Base-by-base conservation (phyloP, 2,113 vertebrate genomes). In the Calyptommatus sinebrachiatus region DNA sequence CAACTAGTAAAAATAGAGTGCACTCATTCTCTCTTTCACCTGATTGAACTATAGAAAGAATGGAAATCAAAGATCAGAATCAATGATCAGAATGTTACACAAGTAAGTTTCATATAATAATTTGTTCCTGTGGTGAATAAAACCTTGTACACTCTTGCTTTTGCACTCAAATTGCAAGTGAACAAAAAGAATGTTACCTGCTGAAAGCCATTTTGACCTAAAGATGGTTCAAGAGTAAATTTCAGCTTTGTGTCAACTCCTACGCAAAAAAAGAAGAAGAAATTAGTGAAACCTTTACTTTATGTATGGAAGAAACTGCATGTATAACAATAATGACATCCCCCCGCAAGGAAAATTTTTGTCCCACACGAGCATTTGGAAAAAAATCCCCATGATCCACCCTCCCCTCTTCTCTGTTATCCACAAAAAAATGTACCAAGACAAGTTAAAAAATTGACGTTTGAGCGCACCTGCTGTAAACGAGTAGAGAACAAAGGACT, bases 121-220 rank as follows among this genome's bases (percentile, higher is more conserved):
- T 61, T 77, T 67, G 29, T 14, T 90, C 66, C 24, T 63, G 46
- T 26, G 75, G 81, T 72, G 66, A 85, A 83, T 50, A 73, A 10
- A 50, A 24, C 75, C 73, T 83, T 69, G 75, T 63, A 10, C 79
- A 74, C 70, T 60, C 24, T 31, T 66, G 24, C 67, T 45, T 45
- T 60, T n/a, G 74, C 1, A 5, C 12, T 22, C 10, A 83, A 9
- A 78, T 22, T 69, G 70, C 83, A 87, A 69, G 53, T 41, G 31
- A 79, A 62, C 74, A 80, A 83, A 87, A 89, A 88, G 68, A 24
- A 85, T n/a, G 60, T 95, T 94, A 99, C 98, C 97, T 99, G 98
- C 90, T 99, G 98, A 96, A 99, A 99, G 77, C 98, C 98, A 91
- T 98, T 98, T 89, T 99, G 97, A 82, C 97, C 97, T 89, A 99